Base-by-base conservation (phyloP, 1,140 invertebrate genomes). In the Neotoxoptera formosana region DNA sequence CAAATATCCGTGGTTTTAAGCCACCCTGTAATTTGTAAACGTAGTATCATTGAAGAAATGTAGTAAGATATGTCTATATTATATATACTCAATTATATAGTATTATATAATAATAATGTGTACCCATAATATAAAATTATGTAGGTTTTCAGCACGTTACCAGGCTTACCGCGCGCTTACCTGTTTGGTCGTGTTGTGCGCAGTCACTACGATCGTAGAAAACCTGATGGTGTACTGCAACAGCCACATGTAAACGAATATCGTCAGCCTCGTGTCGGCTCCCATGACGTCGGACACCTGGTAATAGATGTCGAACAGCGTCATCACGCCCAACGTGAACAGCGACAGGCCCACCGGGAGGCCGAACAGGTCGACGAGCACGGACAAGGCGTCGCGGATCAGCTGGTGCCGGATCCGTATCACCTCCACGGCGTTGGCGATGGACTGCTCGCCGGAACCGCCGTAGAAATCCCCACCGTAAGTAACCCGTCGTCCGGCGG, bases 251-350 rank as follows among this genome's bases (percentile, higher is more conserved):
- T 91, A 91, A 48, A 91, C n/a, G 45, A 81, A 91, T 17, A 91
- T 51, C 11, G 51, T 20, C 11, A 76, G 30, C 21, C 67, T 91
- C 20, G 90, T 51, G 9, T 34, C 9, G 20, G 90, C 30, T n/a
- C 67, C 90, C 45, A 48, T 91, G 23, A 47, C 45, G 23, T n/a
- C 9, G 30, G 81, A 91, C 34, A 76, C 60, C 36, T 91, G 36
- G n/a, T 48, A 76, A 21, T 91, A 91, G 34, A 91, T 91, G 47
- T 91, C 90, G 53, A 91, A 91, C 23, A 91, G 45, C 20, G 60
- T 34, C 90, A 91, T 81, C 30, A 76, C 90, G 45, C 90, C 81
- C 25, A 91, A 34, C 14, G 41, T 56, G 45, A 67, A 14, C 25
- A 91, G 36, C 45, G 90, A 91, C 30, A 91, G 17, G 20, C 67